Base-by-base conservation (phyloP, 2,797 vertebrate species). In the Buceros bicornis region DNA sequence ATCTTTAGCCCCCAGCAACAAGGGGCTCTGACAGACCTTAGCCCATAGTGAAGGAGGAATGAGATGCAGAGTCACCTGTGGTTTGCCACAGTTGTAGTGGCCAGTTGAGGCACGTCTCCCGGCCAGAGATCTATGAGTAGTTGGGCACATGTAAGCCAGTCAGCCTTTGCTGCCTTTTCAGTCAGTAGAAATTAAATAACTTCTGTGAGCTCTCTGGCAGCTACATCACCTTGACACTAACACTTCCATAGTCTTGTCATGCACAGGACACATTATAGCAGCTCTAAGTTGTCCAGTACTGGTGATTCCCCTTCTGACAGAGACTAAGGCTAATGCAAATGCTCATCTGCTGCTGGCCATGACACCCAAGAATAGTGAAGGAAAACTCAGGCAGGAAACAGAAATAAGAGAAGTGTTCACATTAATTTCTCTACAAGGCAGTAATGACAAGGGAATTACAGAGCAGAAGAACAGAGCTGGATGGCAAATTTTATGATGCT, bases 311-410 rank as follows among this genome's bases (percentile, higher is more conserved):
- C 66, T 87, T 48, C 66, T 53, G 56, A 60, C 3, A 73, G 13
- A 84, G 87, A 40, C 51, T 79, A 91, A 91, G 77, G 58, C 85
- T 73, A 87, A 91, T 82, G 70, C 60, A 92, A 89, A 89, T 66
- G 45, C 25, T 89, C 61, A 82, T 81, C 54, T 80, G 33, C 56
- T 73, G 58, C 80, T 82, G 67, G 45, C 60, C 53, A 15, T 19
- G 51, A 62, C 70, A 93, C 70, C n/a, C 13, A 79, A 82, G 48
- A 92, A 77, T 25, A 40, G 31, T 4, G 35, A 53, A 91, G 77
- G 28, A 60, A 91, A 83, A 83, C 3, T 6, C 47, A 45, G 33
- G 26, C 8, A 83, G 76, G 48, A 77, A 87, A 48, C 6, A 64
- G 66, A 82, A 80, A 67, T 43, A 50, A 54, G 21, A 74, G 45